Evolutionary conservation across 2,888 invertebrate genomes (phyloP).

Genomic region (Hypomecis punctinalis): DNA sequence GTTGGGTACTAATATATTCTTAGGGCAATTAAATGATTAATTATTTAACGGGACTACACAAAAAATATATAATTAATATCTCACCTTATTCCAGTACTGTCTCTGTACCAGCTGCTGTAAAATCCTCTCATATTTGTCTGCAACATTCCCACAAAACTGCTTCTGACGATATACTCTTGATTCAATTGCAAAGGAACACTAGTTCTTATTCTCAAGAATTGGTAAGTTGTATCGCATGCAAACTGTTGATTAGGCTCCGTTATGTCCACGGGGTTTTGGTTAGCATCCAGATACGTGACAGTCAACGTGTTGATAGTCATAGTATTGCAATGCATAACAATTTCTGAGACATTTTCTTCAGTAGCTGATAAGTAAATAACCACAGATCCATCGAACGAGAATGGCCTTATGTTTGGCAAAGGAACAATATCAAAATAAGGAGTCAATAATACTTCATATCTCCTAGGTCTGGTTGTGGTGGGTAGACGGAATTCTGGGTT

Average conservation of each 20-base stretch:
- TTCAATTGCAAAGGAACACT: conserved; percentile 40
- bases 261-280: conserved; percentile 42
- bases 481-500: conserved; percentile 76
- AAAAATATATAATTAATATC: neutral
- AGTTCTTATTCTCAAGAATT: conserved; percentile 63
- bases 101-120: conserved; percentile 90
- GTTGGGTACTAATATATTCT: no score
- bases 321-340: conserved; percentile 73
- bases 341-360: conserved; percentile 52
- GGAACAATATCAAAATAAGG: conserved; percentile 74
- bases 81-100: conserved; percentile 80
- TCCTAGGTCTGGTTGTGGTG: conserved; percentile 73
- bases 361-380: conserved; percentile 60
- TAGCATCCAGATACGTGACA: conserved; percentile 47
- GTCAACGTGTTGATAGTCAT: conserved; percentile 70
- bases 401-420: conserved; percentile 49
- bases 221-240: conserved; percentile 58
- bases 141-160: conserved; percentile 88
- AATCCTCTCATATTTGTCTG: conserved; percentile 91
- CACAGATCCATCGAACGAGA: conserved; percentile 75
- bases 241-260: conserved; percentile 48
- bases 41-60: neutral
- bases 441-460: conserved; percentile 81
- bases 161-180: conserved; percentile 85
- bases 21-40: no score